phyloP scores from a whole-genome alignment of 30 jellyfish, hydroid and myxozoan species.

The Nemopilema nomurai region DNA sequence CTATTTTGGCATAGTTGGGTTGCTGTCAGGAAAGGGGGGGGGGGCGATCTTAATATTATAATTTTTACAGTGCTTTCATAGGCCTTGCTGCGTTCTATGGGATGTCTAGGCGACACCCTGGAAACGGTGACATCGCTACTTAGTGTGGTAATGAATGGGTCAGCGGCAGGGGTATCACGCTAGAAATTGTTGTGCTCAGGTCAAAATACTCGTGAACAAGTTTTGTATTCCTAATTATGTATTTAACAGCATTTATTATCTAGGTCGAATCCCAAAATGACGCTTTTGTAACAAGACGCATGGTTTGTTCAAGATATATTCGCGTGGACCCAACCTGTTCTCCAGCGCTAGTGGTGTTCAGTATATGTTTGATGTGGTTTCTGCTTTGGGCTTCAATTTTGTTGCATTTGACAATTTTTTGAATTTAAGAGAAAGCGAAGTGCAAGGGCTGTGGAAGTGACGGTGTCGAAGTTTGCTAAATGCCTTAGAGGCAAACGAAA shows the following conservation, averaged over 20 bases:
- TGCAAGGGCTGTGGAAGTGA: conserved; percentile 5
- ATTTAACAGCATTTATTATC: too few relatives aligned
- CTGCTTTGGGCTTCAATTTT: too few relatives aligned
- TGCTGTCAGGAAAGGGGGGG: too few relatives aligned
- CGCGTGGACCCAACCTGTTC: too few relatives aligned
- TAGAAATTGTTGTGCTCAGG: background rate
- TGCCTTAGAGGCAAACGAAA: conserved; percentile 36
- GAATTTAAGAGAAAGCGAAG: conserved; percentile 18
- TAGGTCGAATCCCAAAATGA: background rate
- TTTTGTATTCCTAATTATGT: background rate
- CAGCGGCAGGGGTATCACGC: background rate
- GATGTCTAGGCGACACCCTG: background rate
- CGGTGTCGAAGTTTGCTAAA: conserved; percentile 39
- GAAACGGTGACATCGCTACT: background rate
- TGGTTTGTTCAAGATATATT: background rate
- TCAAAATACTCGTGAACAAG: background rate
- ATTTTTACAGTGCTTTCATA: too few relatives aligned
- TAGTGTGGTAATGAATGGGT: background rate
- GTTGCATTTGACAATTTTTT: too few relatives aligned
- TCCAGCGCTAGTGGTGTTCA: too few relatives aligned
- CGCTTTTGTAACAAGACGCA: background rate
- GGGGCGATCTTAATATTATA: too few relatives aligned
- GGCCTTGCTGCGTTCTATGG: too few relatives aligned
- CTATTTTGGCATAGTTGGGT: too few relatives aligned
- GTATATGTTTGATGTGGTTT: too few relatives aligned